Percentiles rank a stretch among this genome's conserved stretches.
Conservation (phyloP, 2,888 invertebrate species). For the Prenolepis imparis region DNA sequence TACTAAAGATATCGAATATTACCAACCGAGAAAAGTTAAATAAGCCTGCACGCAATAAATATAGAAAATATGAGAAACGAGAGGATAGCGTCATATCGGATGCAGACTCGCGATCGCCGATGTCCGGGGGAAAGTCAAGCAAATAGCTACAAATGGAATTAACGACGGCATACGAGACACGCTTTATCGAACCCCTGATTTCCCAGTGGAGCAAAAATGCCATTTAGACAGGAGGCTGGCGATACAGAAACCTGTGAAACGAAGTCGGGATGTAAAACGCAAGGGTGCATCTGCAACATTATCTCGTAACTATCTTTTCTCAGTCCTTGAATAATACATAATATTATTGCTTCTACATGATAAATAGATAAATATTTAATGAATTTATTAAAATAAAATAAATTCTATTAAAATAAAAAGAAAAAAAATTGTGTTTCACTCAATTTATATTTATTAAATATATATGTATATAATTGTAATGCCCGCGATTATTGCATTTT, state of each 20-base stretch:
- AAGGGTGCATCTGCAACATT: constrained; percentile 39
- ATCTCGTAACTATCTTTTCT: constrained; percentile 20
- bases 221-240: constrained; percentile 73
- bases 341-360: not conserved
- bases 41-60: not conserved
- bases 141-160: constrained; percentile 81
- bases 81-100: constrained; percentile 21
- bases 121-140: constrained; percentile 68
- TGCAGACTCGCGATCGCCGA: constrained; percentile 60
- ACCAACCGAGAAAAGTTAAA: not conserved
- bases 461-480: not conserved
- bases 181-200: constrained; percentile 81
- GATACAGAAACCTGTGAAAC: constrained; percentile 49
- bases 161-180: constrained; percentile 76
- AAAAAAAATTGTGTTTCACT: not conserved
- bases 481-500: not conserved
- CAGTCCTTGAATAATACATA: constrained; percentile 14
- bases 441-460: not conserved
- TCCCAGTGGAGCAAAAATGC: constrained; percentile 80
- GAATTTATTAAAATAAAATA: not conserved
- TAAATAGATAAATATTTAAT: not conserved
- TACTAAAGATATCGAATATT: not conserved
- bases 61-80: constrained; percentile 5
- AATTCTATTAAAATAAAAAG: not conserved
- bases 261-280: constrained; percentile 47